These are phyloP conservation scores for Stegastes partitus DNA, from an alignment of 2,113 vertebrate species.

Conservation along the genomic window DNA sequence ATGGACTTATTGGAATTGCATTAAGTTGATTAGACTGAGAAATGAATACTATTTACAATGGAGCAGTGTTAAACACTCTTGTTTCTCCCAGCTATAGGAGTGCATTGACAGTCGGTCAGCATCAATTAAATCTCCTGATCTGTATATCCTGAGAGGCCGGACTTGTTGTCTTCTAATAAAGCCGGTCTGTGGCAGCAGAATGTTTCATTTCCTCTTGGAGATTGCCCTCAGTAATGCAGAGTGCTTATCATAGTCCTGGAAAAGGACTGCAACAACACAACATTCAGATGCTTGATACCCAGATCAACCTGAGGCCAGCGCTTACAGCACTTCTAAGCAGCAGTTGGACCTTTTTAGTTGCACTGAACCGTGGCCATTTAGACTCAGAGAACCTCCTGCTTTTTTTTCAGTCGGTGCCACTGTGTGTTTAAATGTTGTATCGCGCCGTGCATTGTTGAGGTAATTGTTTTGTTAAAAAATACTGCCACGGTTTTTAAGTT, in stretches of 20 bases:
- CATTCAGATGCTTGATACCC: conserved; percentile 73
- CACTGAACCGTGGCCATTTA: conserved; percentile 22
- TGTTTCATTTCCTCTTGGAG: conserved; percentile 84
- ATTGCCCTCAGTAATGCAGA: conserved; percentile 78
- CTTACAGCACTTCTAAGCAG: conserved; percentile 49
- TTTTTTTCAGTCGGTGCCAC: not conserved
- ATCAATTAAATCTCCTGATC: conserved; percentile 82
- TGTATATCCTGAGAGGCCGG: conserved; percentile 75
- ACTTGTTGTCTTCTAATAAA: conserved; percentile 83
- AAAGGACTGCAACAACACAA: conserved; percentile 69
- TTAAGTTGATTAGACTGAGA: conserved; percentile 79
- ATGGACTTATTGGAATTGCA: conserved; percentile 82
- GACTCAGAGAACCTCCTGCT: conserved; percentile 15
- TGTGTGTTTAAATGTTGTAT: conserved; percentile 7
- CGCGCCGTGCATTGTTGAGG: not conserved
- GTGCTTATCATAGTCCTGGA: conserved; percentile 77
- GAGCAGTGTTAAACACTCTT: conserved; percentile 73
- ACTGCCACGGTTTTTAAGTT: not conserved
- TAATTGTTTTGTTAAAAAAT: not conserved
- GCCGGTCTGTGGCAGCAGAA: conserved; percentile 75
- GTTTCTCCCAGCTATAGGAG: conserved; percentile 71
- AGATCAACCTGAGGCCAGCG: conserved; percentile 74
- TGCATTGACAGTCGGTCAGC: conserved; percentile 76
- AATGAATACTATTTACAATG: conserved; percentile 76
- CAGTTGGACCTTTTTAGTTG: conserved; percentile 51